These are phyloP conservation scores for Drosophila teissieri DNA, from an alignment of 1,140 invertebrate species.

Conservation along the genomic window DNA sequence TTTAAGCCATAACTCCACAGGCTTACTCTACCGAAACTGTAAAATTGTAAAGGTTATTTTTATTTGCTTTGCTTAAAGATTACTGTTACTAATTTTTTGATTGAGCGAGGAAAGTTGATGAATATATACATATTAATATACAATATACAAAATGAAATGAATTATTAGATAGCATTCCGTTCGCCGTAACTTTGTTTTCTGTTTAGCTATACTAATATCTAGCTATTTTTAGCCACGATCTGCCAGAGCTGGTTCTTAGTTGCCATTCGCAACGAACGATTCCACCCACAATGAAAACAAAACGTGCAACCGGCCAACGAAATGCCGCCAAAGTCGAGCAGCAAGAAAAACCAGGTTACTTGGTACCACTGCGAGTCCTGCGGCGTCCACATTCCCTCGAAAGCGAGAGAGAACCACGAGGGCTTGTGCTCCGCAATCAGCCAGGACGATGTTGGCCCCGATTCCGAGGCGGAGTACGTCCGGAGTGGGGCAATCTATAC, in stretches of 20 bases:
- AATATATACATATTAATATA: too few relatives aligned
- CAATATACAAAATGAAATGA: too few relatives aligned
- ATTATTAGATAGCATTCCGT: too few relatives aligned
- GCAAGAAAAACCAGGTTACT: constrained; percentile 62
- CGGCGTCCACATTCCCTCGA: constrained; percentile 64
- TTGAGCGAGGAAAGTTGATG: too few relatives aligned
- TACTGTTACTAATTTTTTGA: too few relatives aligned
- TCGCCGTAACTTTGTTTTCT: neutral
- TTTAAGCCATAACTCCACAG: too few relatives aligned
- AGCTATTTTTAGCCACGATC: neutral
- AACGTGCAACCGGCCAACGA: constrained; percentile 34
- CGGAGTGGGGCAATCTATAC: constrained; percentile 53
- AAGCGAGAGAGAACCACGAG: constrained; percentile 67
- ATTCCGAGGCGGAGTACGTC: constrained; percentile 53
- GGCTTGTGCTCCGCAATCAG: constrained; percentile 35
- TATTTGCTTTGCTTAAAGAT: too few relatives aligned
- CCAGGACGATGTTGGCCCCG: neutral
- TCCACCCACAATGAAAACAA: constrained; percentile 21
- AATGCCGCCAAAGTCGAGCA: constrained; percentile 82
- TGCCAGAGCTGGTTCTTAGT: neutral
- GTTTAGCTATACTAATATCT: neutral
- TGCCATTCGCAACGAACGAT: constrained; percentile 28
- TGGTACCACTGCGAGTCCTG: constrained; percentile 77
- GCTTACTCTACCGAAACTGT: neutral
- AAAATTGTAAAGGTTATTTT: too few relatives aligned